A percentile compares a stretch with the other conserved stretches of the same genome.
Conservation (phyloP, 2,113 vertebrate genomes). For the Lichenostomus cassidix region DNA sequence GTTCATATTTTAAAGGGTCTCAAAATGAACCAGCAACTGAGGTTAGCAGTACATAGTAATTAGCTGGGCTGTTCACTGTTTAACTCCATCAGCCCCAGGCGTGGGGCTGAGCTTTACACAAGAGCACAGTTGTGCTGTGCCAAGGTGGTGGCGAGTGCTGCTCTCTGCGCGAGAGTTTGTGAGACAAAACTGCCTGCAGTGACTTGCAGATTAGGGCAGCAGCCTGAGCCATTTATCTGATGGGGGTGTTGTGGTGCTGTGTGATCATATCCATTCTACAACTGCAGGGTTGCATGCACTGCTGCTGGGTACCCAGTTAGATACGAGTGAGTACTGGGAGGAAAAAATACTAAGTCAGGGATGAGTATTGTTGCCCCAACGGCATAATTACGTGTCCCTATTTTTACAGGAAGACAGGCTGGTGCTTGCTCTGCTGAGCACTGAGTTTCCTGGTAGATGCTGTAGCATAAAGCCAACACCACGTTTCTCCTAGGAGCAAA, state of each 20-base stretch:
- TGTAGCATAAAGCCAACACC: not conserved
- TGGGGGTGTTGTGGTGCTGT: not conserved
- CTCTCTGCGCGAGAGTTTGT: accelerated
- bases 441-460: not conserved
- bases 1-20: constrained; percentile 89
- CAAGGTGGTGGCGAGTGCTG: not conserved
- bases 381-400: not conserved
- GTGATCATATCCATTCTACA: accelerated
- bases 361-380: not conserved
- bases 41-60: constrained; percentile 79
- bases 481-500: not conserved
- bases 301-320: not conserved
- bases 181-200: not conserved
- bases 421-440: not conserved
- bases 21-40: constrained; percentile 77
- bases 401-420: not conserved
- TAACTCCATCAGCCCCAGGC: constrained; percentile 71
- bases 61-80: constrained; percentile 70
- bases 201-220: not conserved
- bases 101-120: not conserved
- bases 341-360: not conserved
- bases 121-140: not conserved
- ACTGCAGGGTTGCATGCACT: accelerated
- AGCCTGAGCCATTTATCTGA: accelerated
- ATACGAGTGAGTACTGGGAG: not conserved